phyloP scores from a whole-genome alignment of 2,888 invertebrate species.

The Acanthococcus lagerstroemiae region DNA sequence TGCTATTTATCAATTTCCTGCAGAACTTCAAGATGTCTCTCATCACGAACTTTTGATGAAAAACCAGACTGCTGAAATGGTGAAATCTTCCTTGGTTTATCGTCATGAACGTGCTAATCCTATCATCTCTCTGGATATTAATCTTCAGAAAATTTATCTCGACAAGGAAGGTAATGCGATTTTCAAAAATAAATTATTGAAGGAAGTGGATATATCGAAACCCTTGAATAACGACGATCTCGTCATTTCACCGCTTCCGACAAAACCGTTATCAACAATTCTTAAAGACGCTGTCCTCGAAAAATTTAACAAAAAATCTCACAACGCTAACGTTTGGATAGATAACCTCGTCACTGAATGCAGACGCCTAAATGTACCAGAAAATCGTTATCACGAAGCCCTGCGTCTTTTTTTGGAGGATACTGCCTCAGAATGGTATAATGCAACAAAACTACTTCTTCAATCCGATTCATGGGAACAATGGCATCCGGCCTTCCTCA shows the following conservation, averaged over 20 bases:
- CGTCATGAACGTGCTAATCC: background rate
- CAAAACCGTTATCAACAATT: slow-evolving; percentile 1
- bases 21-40: background rate
- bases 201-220: background rate
- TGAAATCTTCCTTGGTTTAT: background rate
- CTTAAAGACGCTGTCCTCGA: background rate
- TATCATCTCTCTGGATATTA: background rate
- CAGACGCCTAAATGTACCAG: background rate
- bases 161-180: background rate
- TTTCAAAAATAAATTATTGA: background rate
- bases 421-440: background rate
- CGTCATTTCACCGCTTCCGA: background rate
- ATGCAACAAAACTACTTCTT: background rate
- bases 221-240: background rate
- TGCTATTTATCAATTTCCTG: background rate
- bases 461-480: background rate
- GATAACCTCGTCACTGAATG: background rate
- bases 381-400: background rate
- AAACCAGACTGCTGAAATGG: background rate
- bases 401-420: background rate
- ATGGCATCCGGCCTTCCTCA: background rate
- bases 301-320: background rate
- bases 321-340: background rate
- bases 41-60: background rate
- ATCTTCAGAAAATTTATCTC: slow-evolving; percentile 4